Evolutionary conservation across 2,888 invertebrate genomes (phyloP).

Genomic region (Tiphia femorata): DNA sequence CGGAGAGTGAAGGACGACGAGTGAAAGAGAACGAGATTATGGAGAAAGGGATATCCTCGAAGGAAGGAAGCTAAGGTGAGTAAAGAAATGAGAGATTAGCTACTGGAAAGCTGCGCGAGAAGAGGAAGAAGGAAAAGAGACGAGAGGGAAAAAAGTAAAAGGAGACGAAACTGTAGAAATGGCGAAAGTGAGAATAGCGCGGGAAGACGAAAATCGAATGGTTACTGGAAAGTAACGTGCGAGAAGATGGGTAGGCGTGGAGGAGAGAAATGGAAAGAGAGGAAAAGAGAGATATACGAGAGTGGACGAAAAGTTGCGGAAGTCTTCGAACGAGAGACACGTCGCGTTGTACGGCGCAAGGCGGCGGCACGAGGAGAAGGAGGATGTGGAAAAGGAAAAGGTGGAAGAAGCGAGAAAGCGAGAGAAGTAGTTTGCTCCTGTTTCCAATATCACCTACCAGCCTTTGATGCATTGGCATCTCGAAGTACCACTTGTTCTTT

Average conservation of each 20-base stretch:
- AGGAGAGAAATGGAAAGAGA: not conserved
- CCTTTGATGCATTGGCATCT: constrained; percentile 42
- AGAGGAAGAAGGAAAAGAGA: constrained; percentile 14
- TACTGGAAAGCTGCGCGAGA: no score
- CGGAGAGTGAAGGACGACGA: not conserved
- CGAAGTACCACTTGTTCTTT: constrained; percentile 44
- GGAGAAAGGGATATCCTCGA: not conserved
- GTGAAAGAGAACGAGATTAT: not conserved
- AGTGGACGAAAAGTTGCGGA: not conserved
- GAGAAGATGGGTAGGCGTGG: not conserved
- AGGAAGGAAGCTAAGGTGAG: not conserved
- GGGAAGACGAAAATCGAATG: not conserved
- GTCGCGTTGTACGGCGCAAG: constrained; percentile 15
- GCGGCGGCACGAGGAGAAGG: constrained; percentile 1
- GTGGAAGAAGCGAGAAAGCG: constrained; percentile 18
- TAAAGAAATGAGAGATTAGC: no score
- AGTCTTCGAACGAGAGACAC: not conserved
- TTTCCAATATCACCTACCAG: constrained; percentile 46
- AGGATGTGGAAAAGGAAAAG: constrained; percentile 2
- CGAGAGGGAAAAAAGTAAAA: constrained; percentile 19
- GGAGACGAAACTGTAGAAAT: constrained; percentile 15
- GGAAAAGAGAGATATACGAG: not conserved
- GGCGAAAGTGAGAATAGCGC: not conserved
- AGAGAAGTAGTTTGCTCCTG: constrained; percentile 42
- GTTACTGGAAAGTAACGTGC: no score